phyloP scores from a whole-genome alignment of 2,797 vertebrate species.

The Cossypha niveicapilla region DNA sequence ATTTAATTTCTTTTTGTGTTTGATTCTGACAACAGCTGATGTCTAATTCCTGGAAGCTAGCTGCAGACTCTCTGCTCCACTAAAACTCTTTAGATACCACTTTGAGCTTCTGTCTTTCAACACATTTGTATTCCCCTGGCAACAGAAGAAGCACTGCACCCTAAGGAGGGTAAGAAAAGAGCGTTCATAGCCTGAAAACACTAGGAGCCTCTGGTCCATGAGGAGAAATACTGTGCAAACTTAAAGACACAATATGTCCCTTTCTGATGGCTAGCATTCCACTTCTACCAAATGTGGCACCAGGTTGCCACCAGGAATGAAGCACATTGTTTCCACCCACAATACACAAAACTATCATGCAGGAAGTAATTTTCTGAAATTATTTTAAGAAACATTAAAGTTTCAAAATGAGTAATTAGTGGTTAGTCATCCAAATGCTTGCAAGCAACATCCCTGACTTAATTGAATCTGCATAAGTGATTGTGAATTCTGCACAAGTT shows the following conservation, averaged over 20 bases:
- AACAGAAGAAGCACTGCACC: neutral
- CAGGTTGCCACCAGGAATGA: neutral
- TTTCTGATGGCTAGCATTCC: neutral
- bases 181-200: neutral
- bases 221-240: neutral
- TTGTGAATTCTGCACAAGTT: neutral
- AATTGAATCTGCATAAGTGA: neutral
- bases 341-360: neutral
- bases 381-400: neutral
- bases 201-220: neutral
- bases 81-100: neutral
- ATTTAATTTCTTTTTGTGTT: neutral
- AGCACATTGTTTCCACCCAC: neutral
- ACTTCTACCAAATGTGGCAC: neutral
- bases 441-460: neutral
- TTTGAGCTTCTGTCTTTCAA: neutral
- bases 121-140: neutral
- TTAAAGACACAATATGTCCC: neutral
- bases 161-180: neutral
- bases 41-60: neutral
- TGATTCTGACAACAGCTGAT: neutral
- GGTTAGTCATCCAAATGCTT: neutral
- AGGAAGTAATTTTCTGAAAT: neutral
- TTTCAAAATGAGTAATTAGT: neutral
- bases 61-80: neutral